Evolutionary conservation across 2,797 vertebrate genomes (phyloP), one percentile per base, ranked within the genome.

Genomic region (Glyptemys insculpta): DNA sequence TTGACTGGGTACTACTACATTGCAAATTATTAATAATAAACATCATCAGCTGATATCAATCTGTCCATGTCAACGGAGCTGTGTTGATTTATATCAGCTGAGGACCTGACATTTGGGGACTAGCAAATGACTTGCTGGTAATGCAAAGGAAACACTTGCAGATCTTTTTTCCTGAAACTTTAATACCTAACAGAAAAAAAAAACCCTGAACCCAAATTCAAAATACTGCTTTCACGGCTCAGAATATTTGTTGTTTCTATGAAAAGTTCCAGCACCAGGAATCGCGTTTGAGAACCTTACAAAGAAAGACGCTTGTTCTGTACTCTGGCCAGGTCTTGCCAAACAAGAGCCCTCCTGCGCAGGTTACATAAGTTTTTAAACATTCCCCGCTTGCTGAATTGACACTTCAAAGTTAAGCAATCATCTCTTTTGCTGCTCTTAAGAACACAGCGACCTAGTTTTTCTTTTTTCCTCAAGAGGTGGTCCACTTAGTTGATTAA

Each of bases 401-500:
- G 83, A 65, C 89, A 37, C 92, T 95, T 92, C 82, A 83, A 84
- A 95, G 59, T 81, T 85, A 96, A 94, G 76, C 57, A 44, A 76
- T 92, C 88, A 79, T 91, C 88, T 93, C 47, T 96, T 86, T 96
- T 37, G 29, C 88, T 85, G 83, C 83, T 88, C 19, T 85, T 90
- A 86, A 91, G 92, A 97, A 86, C 87, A 86, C 84, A 31, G 34
- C 0, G 80, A 91, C 95, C 89, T 93, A 96, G 89, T n/a, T 14
- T 14, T 87, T 5, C 0, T 0, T 81, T 90, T 87, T 94, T 83
- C 47, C 94, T 94, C 59, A 9, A 8, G 2, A 85, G 57, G 68
- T 85, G 83, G 86, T 62, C 79, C 94, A 85, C 90, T 92, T 93
- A 88, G 83, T 62, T 95, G 94, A 86, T 93, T 92, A 92, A 94